Base-by-base conservation (phyloP, 2,113 vertebrate species). In the Pogona vitticeps region DNA sequence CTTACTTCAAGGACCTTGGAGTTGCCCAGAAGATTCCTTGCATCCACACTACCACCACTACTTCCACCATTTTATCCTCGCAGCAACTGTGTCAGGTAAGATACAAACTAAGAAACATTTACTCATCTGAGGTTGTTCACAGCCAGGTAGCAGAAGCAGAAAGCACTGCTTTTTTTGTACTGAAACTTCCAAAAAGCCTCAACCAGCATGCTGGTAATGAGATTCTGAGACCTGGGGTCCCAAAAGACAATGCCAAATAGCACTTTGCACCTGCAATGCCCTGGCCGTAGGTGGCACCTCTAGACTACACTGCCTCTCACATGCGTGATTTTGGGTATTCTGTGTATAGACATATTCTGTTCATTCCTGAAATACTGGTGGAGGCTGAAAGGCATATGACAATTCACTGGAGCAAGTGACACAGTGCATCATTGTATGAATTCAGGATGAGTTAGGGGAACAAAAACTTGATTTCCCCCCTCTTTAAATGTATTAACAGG, bases 381-480 rank as follows among this genome's bases (percentile, higher is more conserved):
- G 15, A 7, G 46, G 33, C 18, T 70, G 65, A 59, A 76, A 59
- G 36, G 14, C 33, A 68, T 33, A 61, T 82, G 36, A 33, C 63
- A 82, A 77, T 38, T 76, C 63, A 70, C 56, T 77, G 73, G 28
- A 78, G 21, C 75, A 68, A 85, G 46, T 77, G 20, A 56, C n/a
- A 78, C 8, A 63, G 71, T 58, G 3, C 59, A 76, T 63, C 65
- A 46, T 67, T 5, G 3, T 59, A 42, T 85, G 76, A 86, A 79
- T 71, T 46, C 26, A 72, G 36, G 12, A 40, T 76, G 28, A 58
- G 46, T 13, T 77, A n/a, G 12, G 38, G 40, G 36, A 61, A 83
- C 61, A 52, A 78, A 71, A 79, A 31, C 52, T 38, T 58, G 33
- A 70, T 58, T 61, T 36, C n/a, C 31, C 38, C 40, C 18, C 36